phyloP scores from a whole-genome alignment of 92 coral and sea anemone genomes.

The Porites lobata region DNA sequence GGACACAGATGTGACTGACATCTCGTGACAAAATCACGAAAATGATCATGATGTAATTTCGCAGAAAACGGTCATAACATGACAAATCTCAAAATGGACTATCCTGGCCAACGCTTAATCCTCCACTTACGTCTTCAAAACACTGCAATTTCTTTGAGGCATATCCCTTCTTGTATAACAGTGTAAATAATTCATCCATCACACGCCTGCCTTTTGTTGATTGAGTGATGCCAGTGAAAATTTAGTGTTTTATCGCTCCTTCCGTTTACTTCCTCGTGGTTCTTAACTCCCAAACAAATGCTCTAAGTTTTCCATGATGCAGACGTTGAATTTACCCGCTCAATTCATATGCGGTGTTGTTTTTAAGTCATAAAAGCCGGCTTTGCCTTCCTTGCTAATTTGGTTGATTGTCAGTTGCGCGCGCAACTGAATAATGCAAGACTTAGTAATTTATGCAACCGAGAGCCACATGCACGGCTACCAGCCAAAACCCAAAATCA shows the following conservation, averaged over 20 bases:
- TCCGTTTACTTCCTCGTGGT: background rate
- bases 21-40: background rate
- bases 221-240: background rate
- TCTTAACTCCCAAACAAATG: background rate
- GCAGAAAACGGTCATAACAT: background rate
- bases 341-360: background rate
- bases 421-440: background rate
- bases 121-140: background rate
- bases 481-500: too few species aligned
- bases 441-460: too few species aligned
- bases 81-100: background rate
- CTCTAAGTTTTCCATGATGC: background rate
- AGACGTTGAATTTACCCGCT: background rate
- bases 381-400: too few species aligned
- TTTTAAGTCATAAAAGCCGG: too few species aligned
- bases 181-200: conserved; percentile 14
- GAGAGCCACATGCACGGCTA: too few species aligned
- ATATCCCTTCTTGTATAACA: background rate
- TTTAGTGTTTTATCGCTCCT: background rate
- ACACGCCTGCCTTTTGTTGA: conserved; percentile 1
- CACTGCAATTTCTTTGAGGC: background rate
- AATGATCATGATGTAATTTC: too few species aligned
- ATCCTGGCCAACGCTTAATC: background rate
- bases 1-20: background rate
- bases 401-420: background rate